These are phyloP conservation scores for Rhyacichthys aspro DNA, from an alignment of 2,797 vertebrate species.

Conservation along the genomic window DNA sequence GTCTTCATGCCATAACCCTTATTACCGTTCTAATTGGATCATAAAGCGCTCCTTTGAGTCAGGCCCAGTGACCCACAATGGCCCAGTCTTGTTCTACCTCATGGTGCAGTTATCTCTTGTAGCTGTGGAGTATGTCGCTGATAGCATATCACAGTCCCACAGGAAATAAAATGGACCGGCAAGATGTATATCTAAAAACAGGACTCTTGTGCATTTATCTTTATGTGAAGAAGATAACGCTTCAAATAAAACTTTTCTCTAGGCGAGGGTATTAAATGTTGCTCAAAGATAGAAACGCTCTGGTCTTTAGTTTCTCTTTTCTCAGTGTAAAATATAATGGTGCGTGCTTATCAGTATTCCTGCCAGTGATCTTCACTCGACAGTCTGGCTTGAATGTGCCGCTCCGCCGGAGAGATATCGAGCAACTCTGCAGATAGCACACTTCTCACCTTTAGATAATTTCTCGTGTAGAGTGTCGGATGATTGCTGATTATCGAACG, in stretches of 20 bases:
- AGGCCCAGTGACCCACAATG: constrained; percentile 61
- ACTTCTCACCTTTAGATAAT: constrained; percentile 73
- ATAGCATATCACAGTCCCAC: constrained; percentile 45
- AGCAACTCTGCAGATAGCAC: constrained; percentile 52
- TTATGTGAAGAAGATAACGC: constrained; percentile 39
- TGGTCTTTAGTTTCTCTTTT: constrained; percentile 26
- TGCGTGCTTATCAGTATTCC: constrained; percentile 71
- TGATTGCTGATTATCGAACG: constrained; percentile 76
- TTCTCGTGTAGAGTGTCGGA: constrained; percentile 68
- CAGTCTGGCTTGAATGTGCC: constrained; percentile 43
- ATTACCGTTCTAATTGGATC: constrained; percentile 71
- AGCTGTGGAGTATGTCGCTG: constrained; percentile 37
- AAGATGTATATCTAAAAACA: constrained; percentile 54
- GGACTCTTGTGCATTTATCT: constrained; percentile 29
- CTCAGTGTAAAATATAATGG: constrained; percentile 57
- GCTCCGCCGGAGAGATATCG: constrained; percentile 49
- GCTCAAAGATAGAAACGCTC: constrained; percentile 51
- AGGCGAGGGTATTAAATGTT: neutral
- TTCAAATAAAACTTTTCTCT: constrained; percentile 16
- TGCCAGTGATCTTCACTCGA: constrained; percentile 48
- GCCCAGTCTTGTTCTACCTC: constrained; percentile 42
- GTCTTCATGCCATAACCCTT: constrained; percentile 57
- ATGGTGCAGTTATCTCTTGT: constrained; percentile 37
- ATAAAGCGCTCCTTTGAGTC: constrained; percentile 49
- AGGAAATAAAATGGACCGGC: constrained; percentile 47